Percentiles rank a stretch among this genome's conserved stretches.
phyloP scores from a whole-genome alignment of 2,797 vertebrate species.

The Xenopus petersii region DNA sequence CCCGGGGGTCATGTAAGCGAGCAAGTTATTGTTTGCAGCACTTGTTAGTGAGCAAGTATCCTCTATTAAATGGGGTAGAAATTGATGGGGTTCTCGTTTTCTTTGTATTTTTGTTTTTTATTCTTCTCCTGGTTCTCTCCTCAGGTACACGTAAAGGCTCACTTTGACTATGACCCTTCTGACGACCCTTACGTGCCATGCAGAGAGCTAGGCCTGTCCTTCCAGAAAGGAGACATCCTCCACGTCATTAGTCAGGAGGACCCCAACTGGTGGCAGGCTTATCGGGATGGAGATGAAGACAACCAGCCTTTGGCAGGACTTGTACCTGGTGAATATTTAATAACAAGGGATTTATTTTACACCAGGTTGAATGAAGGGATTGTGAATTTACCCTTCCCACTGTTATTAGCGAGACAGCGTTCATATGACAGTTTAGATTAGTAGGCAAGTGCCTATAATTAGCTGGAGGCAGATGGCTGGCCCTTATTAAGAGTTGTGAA shows the following conservation, averaged over 20 bases:
- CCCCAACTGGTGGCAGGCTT: constrained; percentile 98
- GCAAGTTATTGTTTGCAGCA: too few relatives aligned
- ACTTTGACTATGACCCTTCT: constrained; percentile 96
- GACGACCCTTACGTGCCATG: constrained; percentile 96
- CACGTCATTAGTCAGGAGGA: constrained; percentile 97
- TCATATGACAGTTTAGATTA: neutral
- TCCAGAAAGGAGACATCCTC: constrained; percentile 97
- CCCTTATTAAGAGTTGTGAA: neutral
- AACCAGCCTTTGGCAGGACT: constrained; percentile 94
- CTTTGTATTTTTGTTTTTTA: too few relatives aligned
- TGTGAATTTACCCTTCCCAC: neutral
- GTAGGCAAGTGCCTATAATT: constrained; percentile 11
- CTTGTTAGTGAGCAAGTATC: too few relatives aligned
- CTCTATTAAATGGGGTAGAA: too few relatives aligned
- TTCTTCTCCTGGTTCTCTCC: constrained; percentile 49
- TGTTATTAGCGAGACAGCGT: neutral
- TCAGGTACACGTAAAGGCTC: constrained; percentile 91
- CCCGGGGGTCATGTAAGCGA: too few relatives aligned
- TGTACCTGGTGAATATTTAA: constrained; percentile 77
- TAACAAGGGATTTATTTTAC: neutral
- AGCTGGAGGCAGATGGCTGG: constrained; percentile 8
- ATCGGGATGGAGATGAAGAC: constrained; percentile 95
- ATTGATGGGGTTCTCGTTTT: too few relatives aligned
- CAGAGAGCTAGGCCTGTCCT: constrained; percentile 91
- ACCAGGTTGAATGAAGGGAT: neutral